Percentiles rank a stretch among this genome's conserved stretches.
Conservation (phyloP, 2,113 vertebrate genomes). For the Anolis carolinensis region DNA sequence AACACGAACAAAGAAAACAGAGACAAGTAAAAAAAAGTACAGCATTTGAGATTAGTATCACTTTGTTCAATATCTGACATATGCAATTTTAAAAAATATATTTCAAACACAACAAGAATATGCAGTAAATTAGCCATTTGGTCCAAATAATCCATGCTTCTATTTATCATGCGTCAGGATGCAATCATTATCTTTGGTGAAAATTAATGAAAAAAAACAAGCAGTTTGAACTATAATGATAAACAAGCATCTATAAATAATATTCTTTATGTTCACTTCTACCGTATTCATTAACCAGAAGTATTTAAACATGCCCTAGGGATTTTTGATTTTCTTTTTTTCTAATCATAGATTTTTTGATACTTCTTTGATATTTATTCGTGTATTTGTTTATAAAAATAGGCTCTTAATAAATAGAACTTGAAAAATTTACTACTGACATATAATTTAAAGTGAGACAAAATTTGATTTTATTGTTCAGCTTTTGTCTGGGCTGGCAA, state of each 20-base stretch:
- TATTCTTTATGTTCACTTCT: constrained; percentile 45
- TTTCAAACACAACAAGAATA: constrained; percentile 35
- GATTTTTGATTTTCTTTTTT: constrained; percentile 49
- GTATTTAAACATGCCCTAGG: constrained; percentile 50
- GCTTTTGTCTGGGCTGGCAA: constrained; percentile 58
- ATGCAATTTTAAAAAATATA: constrained; percentile 5
- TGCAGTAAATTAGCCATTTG: constrained; percentile 32
- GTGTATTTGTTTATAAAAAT: constrained; percentile 67
- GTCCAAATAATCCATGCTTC: constrained; percentile 66
- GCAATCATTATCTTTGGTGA: constrained; percentile 57
- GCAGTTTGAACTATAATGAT: constrained; percentile 44
- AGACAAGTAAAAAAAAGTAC: background rate
- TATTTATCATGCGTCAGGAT: constrained; percentile 64
- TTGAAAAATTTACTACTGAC: constrained; percentile 58
- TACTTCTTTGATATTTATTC: constrained; percentile 41
- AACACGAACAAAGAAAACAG: constrained; percentile 32
- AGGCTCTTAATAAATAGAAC: constrained; percentile 49
- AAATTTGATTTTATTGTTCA: constrained; percentile 50
- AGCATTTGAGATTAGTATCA: constrained; percentile 23
- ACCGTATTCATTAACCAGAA: constrained; percentile 53
- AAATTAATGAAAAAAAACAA: constrained; percentile 61
- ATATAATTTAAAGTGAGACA: constrained; percentile 52
- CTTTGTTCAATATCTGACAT: constrained; percentile 10
- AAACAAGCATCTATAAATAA: constrained; percentile 47
- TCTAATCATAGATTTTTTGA: constrained; percentile 41